Evolutionary conservation across 1,140 invertebrate genomes (phyloP).

Genomic region (Pectinophora gossypiella): DNA sequence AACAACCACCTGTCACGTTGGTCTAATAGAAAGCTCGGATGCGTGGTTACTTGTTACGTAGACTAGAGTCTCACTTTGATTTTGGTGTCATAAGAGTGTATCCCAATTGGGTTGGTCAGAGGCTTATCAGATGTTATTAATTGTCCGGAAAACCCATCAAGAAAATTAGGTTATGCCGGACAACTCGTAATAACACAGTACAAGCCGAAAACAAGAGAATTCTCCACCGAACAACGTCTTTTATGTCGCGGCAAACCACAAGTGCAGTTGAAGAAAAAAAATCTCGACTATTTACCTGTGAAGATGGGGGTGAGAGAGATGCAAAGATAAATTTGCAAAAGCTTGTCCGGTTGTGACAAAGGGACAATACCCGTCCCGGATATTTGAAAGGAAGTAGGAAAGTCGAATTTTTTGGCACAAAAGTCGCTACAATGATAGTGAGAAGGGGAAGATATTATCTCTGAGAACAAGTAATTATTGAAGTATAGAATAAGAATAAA

Average conservation of each 20-base stretch:
- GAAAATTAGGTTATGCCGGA: not conserved
- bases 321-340: not conserved
- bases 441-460: too few relatives aligned
- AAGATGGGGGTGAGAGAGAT: not conserved
- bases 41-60: not conserved
- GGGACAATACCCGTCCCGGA: not conserved
- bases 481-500: too few relatives aligned
- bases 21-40: too few relatives aligned
- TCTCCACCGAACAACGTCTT: not conserved
- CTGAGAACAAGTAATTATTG: too few relatives aligned
- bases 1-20: too few relatives aligned
- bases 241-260: not conserved
- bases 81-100: not conserved
- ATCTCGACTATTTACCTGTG: not conserved
- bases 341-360: not conserved
- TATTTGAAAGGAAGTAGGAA: not conserved
- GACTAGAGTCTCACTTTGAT: not conserved
- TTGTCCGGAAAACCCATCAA: too few relatives aligned
- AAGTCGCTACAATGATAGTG: not conserved
- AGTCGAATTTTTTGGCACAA: not conserved
- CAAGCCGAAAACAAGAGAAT: not conserved
- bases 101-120: too few relatives aligned
- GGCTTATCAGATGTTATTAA: too few relatives aligned
- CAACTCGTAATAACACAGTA: not conserved
- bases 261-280: not conserved